Conservation (phyloP, 2,113 vertebrate species). For the Chaenogobius annularis region DNA sequence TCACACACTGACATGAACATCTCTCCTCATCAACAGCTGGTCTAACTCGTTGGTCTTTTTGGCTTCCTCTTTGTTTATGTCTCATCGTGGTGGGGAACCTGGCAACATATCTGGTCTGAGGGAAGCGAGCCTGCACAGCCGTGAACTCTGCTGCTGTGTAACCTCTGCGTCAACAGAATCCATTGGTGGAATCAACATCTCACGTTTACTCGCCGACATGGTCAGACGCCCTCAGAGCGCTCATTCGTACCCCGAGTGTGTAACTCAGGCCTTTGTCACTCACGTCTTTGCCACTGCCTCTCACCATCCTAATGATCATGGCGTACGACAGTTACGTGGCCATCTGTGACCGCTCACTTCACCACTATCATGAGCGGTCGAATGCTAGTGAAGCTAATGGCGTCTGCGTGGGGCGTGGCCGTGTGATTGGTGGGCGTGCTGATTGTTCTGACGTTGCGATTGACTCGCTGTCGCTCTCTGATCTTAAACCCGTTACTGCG, state of each 20-base stretch:
- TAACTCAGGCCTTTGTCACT: background rate
- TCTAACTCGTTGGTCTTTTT: too few species aligned
- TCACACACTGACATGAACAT: too few species aligned
- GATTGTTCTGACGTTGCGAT: conserved; percentile 51
- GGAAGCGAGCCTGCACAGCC: conserved; percentile 1
- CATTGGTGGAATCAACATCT: conserved; percentile 43
- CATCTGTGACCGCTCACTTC: too few species aligned
- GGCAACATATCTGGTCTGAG: background rate
- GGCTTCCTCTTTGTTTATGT: background rate
- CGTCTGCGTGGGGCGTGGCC: too few species aligned
- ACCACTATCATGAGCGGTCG: too few species aligned
- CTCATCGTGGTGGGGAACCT: background rate
- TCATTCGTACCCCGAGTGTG: conserved; percentile 45
- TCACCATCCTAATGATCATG: background rate
- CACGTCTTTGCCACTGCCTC: background rate
- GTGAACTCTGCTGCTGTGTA: conserved; percentile 33
- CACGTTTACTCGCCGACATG: conserved; percentile 36
- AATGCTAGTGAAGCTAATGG: too few species aligned
- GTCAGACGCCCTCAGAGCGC: conserved; percentile 19
- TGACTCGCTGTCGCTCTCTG: conserved; percentile 56
- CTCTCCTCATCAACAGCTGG: too few species aligned
- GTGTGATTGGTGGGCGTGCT: conserved; percentile 51
- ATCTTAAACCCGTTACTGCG: conserved; percentile 53
- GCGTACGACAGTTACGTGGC: background rate
- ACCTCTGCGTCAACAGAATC: conserved; percentile 40